Conservation (phyloP, 2,888 invertebrate species). For the Polydrusus tereticollis region DNA sequence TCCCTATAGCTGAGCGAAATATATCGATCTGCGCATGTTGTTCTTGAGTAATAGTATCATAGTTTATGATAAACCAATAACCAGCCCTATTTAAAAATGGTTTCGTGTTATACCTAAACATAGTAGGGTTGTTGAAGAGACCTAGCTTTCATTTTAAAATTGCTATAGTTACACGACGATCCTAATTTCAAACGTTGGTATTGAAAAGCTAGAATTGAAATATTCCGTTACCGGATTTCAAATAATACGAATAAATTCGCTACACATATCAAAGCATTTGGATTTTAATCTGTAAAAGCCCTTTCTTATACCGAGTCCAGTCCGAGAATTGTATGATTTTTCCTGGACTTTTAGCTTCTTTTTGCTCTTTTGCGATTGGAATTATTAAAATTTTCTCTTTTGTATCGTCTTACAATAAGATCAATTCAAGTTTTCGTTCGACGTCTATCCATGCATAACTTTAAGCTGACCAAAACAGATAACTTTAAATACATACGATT, state of each 20-base stretch:
- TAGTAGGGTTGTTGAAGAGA: too few species aligned
- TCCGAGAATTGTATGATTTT: slow-evolving; percentile 34
- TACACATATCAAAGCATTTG: slow-evolving; percentile 46
- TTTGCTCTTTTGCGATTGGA: slow-evolving; percentile 25
- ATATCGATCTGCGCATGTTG: too few species aligned
- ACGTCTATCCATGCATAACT: slow-evolving; percentile 8
- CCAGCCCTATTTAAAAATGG: too few species aligned
- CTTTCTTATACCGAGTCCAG: slow-evolving; percentile 19
- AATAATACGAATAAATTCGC: slow-evolving; percentile 37
- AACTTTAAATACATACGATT: neutral
- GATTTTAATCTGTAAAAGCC: slow-evolving; percentile 43
- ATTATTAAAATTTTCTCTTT: slow-evolving; percentile 33
- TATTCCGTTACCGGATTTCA: slow-evolving; percentile 33
- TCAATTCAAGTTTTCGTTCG: slow-evolving; percentile 12
- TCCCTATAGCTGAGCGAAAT: too few species aligned
- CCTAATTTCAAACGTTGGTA: slow-evolving; percentile 26
- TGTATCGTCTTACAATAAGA: slow-evolving; percentile 16
- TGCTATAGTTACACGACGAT: too few species aligned
- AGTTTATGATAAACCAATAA: too few species aligned
- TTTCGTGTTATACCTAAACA: too few species aligned
- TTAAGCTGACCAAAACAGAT: neutral
- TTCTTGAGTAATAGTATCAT: too few species aligned
- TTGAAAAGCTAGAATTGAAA: slow-evolving; percentile 28
- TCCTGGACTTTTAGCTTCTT: slow-evolving; percentile 24
- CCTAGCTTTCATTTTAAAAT: too few species aligned